Conservation (phyloP, 2,888 invertebrate genomes). For the Drosophila suboccidentalis region DNA sequence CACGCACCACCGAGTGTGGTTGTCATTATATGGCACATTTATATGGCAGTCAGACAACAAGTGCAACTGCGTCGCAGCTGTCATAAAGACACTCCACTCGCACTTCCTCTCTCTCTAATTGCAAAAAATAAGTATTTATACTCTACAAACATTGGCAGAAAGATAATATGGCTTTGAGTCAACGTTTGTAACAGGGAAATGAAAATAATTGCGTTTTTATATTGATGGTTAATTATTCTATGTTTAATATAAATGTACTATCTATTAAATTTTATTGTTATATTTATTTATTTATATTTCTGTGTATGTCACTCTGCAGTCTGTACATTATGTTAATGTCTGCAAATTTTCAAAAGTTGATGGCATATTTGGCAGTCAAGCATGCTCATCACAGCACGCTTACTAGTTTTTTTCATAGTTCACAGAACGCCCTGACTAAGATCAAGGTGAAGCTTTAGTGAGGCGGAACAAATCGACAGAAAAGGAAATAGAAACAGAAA, state of each 20-base stretch:
- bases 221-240: background rate
- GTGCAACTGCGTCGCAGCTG: conserved; percentile 46
- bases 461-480: conserved; percentile 55
- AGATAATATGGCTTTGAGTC: background rate
- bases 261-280: too few relatives aligned
- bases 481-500: conserved; percentile 4
- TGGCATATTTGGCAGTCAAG: background rate
- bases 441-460: conserved; percentile 67
- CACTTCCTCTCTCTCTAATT: conserved; percentile 49
- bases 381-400: background rate
- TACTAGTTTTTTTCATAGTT: conserved; percentile 17
- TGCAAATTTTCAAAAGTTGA: background rate
- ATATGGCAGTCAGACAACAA: conserved; percentile 23
- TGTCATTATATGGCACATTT: conserved; percentile 14
- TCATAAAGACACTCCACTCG: conserved; percentile 58
- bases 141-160: background rate
- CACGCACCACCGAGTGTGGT: conserved; percentile 28
- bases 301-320: background rate
- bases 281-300: background rate
- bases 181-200: background rate
- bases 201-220: background rate
- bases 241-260: background rate
- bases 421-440: conserved; percentile 43
- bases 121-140: conserved; percentile 1
- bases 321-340: background rate